These are phyloP conservation scores for Empidonax alnorum DNA, from an alignment of 2,113 vertebrate genomes.

Conservation along the genomic window DNA sequence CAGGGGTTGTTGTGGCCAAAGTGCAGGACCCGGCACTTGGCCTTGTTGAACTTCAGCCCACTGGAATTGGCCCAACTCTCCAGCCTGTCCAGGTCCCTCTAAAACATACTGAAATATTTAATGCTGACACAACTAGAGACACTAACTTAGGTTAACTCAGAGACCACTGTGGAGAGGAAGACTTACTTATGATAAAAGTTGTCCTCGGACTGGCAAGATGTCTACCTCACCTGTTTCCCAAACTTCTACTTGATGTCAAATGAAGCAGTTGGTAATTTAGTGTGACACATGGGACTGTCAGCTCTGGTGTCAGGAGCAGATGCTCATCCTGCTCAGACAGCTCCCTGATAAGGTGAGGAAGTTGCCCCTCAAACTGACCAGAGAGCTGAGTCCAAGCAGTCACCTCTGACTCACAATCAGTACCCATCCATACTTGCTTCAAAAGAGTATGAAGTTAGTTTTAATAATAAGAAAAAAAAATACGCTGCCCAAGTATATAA, in stretches of 20 bases:
- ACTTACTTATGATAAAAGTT: background rate
- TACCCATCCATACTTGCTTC: background rate
- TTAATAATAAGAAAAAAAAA: background rate
- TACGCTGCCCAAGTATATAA: background rate
- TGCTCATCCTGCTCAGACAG: background rate
- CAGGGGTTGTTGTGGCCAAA: too few relatives aligned
- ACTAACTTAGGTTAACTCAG: background rate
- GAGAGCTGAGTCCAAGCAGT: background rate
- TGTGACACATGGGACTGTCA: rapidly evolving
- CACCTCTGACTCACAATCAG: background rate
- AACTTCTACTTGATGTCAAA: background rate
- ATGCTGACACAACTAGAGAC: background rate
- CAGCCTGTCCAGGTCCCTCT: background rate
- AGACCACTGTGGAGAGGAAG: background rate
- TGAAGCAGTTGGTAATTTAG: background rate
- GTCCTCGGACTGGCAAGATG: background rate
- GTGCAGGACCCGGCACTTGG: too few relatives aligned
- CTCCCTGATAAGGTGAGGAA: background rate
- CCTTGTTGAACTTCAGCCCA: too few relatives aligned
- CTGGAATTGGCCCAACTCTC: too few relatives aligned
- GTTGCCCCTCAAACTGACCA: background rate
- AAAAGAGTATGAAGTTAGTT: background rate
- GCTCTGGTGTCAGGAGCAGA: background rate
- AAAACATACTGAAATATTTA: background rate
- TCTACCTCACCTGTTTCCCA: background rate